A percentile compares a stretch with the other conserved stretches of the same genome.
Evolutionary conservation across 2,113 vertebrate species (phyloP).

Genomic region (Enhydra lutris): DNA sequence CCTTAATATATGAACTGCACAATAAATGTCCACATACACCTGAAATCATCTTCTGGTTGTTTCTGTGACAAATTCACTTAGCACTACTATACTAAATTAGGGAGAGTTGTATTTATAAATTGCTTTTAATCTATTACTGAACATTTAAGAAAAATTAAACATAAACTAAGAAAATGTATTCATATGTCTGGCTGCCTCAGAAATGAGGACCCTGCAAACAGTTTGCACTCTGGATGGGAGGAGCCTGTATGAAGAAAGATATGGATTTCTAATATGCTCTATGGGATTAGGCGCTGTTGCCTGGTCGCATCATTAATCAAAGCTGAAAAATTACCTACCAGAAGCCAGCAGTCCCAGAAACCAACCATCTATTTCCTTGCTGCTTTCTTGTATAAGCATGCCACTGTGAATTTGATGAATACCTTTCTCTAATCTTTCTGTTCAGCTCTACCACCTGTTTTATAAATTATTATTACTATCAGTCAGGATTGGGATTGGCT

Average conservation of each 20-base stretch:
- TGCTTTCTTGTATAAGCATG: constrained; percentile 22
- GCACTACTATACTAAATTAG: background rate
- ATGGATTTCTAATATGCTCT: background rate
- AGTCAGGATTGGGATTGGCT: background rate
- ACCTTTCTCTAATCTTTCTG: constrained; percentile 46
- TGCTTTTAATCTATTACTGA: background rate
- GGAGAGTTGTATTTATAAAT: background rate
- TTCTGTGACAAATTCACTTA: background rate
- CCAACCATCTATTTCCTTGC: background rate
- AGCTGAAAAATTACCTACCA: constrained; percentile 27
- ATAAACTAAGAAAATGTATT: background rate
- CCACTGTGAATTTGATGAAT: constrained; percentile 32
- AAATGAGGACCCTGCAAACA: background rate
- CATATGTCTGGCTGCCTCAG: background rate
- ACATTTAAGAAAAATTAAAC: constrained; percentile 36
- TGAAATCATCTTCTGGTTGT: background rate
- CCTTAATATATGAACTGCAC: background rate
- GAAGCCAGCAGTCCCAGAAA: background rate
- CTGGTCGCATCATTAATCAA: constrained; percentile 28
- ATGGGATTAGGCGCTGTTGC: background rate
- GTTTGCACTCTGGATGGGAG: background rate
- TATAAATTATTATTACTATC: constrained; percentile 30
- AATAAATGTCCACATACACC: background rate
- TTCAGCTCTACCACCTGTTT: constrained; percentile 33
- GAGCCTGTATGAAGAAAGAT: background rate